Evolutionary conservation across 2,797 vertebrate genomes (phyloP).

Genomic region (Tolypeutes matacus): DNA sequence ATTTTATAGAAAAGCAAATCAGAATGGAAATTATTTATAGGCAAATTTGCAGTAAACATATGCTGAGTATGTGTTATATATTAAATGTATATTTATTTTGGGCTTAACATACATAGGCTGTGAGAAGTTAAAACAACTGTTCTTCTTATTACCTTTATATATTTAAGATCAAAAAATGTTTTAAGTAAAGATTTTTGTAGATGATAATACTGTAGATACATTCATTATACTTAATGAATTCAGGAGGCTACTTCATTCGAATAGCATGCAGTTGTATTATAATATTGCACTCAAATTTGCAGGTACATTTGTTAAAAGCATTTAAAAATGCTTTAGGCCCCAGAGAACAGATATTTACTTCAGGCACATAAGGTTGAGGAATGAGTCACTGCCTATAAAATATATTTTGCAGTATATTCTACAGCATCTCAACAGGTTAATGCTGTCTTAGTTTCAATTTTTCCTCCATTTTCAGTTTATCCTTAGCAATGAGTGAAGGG

Average conservation of each 20-base stretch:
- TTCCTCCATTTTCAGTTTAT: neutral
- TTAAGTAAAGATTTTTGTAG: neutral
- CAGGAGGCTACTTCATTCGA: neutral
- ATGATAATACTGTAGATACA: neutral
- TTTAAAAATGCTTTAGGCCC: constrained; percentile 24
- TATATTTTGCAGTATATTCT: neutral
- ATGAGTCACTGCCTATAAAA: neutral
- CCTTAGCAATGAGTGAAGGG: neutral
- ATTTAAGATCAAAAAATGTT: constrained; percentile 17
- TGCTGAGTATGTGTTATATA: neutral
- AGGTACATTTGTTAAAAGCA: neutral
- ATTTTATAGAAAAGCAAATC: neutral
- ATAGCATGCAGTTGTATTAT: neutral
- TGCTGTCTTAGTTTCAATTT: neutral
- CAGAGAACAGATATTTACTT: neutral
- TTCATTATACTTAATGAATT: neutral
- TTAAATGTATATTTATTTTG: constrained; percentile 52
- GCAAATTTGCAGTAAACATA: constrained; percentile 55
- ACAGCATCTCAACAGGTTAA: neutral
- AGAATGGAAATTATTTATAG: constrained; percentile 66
- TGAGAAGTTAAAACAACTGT: constrained; percentile 64
- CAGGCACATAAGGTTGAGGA: neutral
- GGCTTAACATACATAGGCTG: constrained; percentile 1
- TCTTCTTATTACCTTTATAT: constrained; percentile 56
- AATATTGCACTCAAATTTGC: neutral